These are phyloP conservation scores for Ptychoptera albimana DNA, from an alignment of 2,888 invertebrate genomes.

Conservation along the genomic window DNA sequence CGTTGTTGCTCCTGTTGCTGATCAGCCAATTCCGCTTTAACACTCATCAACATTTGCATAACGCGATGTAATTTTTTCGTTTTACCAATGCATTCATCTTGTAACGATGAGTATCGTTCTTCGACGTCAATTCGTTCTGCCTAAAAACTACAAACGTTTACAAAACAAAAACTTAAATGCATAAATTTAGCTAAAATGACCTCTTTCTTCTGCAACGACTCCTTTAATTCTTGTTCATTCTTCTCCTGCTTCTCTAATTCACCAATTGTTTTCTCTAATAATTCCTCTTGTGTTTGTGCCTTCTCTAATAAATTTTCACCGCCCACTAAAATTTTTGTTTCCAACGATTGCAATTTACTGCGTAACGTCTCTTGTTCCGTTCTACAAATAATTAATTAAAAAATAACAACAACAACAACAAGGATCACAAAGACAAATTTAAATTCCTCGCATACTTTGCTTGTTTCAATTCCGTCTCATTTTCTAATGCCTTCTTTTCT, in stretches of 20 bases:
- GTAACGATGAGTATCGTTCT: constrained; percentile 83
- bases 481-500: constrained; percentile 45
- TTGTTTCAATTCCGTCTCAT: constrained; percentile 57
- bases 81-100: constrained; percentile 88
- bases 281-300: constrained; percentile 79
- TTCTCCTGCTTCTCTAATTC: constrained; percentile 64
- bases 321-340: constrained; percentile 92
- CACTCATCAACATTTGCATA: constrained; percentile 71
- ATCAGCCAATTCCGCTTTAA: constrained; percentile 70
- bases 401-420: too few species aligned
- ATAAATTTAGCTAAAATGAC: constrained; percentile 22
- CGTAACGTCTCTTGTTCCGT: constrained; percentile 66
- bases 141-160: constrained; percentile 22
- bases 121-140: constrained; percentile 87
- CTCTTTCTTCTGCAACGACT: constrained; percentile 75
- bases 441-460: constrained; percentile 43
- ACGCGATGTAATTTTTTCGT: constrained; percentile 84
- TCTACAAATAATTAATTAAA: constrained; percentile 8
- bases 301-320: constrained; percentile 97
- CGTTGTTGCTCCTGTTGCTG: constrained; percentile 89
- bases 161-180: background rate
- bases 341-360: constrained; percentile 74
- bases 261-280: constrained; percentile 73
- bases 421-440: constrained; percentile 1
- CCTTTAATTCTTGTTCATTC: constrained; percentile 65